phyloP scores from a whole-genome alignment of 2,888 invertebrate genomes.

The Glyphotaelius pellucidus region DNA sequence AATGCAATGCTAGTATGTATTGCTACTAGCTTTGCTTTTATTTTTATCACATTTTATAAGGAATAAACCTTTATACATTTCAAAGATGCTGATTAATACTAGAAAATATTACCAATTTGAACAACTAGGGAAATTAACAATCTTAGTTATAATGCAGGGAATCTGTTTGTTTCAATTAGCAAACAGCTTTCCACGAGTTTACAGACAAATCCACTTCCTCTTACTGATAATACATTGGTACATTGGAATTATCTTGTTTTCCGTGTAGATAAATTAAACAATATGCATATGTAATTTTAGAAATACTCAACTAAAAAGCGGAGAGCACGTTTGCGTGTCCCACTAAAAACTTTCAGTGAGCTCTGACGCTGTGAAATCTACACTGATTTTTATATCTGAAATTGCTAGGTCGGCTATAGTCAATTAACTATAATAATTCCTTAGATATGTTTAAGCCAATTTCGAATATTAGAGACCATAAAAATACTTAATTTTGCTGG shows the following conservation, averaged over 20 bases:
- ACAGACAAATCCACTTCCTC: neutral
- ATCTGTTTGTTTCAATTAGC: neutral
- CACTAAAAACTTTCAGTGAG: neutral
- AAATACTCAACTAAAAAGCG: neutral
- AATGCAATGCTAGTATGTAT: neutral
- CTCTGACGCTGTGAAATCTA: neutral
- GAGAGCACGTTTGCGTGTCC: neutral
- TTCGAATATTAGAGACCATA: no score
- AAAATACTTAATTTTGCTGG: no score
- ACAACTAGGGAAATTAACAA: neutral
- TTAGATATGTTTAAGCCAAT: no score
- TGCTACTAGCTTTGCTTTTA: constrained; percentile 13
- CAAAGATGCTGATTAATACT: constrained; percentile 31
- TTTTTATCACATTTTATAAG: constrained; percentile 55
- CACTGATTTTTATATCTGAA: neutral
- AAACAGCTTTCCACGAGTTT: neutral
- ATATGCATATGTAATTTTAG: no score
- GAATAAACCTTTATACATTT: constrained; percentile 38
- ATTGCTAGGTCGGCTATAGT: neutral
- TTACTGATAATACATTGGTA: neutral
- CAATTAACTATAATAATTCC: no score
- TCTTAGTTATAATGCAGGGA: neutral
- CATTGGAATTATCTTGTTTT: neutral
- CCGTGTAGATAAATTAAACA: neutral
- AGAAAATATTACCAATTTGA: neutral